phyloP scores from a whole-genome alignment of 2,888 invertebrate species.

The Campopleginae sp. region DNA sequence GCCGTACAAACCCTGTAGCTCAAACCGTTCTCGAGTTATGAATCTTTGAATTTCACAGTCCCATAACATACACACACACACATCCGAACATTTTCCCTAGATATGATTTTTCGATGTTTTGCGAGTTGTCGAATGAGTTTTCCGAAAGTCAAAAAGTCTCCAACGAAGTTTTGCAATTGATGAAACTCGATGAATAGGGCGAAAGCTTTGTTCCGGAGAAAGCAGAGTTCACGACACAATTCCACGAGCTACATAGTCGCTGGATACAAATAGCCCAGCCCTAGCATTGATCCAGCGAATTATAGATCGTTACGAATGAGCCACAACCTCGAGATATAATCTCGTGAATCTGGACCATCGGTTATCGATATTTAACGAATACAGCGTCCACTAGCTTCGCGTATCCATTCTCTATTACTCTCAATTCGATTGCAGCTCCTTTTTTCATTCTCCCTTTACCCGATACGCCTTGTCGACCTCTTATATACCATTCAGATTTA shows the following conservation, averaged over 20 bases:
- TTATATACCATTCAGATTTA: conserved; percentile 12
- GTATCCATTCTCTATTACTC: background rate
- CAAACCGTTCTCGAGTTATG: no score
- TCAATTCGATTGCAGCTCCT: conserved; percentile 40
- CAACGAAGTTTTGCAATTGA: background rate
- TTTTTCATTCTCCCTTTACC: conserved; percentile 47
- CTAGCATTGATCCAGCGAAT: conserved; percentile 49
- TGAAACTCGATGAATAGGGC: conserved; percentile 15
- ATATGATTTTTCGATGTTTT: no score
- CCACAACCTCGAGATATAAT: conserved; percentile 59
- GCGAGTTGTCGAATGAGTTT: no score
- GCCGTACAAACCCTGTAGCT: no score
- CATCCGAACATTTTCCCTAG: no score
- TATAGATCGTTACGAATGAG: conserved; percentile 52
- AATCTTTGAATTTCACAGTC: no score
- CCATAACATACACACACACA: no score
- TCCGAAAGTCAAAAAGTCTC: background rate
- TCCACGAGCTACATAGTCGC: conserved; percentile 20
- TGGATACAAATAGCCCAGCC: conserved; percentile 40
- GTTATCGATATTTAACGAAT: conserved; percentile 61
- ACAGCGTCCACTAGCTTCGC: conserved; percentile 22
- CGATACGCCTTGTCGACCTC: conserved; percentile 44
- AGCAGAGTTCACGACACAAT: conserved; percentile 36
- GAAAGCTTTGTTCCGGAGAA: conserved; percentile 8
- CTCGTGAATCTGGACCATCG: conserved; percentile 64